Percentiles rank a stretch among this genome's conserved stretches.
phyloP scores from a whole-genome alignment of 2,113 vertebrate genomes.

The Gambusia holbrooki region DNA sequence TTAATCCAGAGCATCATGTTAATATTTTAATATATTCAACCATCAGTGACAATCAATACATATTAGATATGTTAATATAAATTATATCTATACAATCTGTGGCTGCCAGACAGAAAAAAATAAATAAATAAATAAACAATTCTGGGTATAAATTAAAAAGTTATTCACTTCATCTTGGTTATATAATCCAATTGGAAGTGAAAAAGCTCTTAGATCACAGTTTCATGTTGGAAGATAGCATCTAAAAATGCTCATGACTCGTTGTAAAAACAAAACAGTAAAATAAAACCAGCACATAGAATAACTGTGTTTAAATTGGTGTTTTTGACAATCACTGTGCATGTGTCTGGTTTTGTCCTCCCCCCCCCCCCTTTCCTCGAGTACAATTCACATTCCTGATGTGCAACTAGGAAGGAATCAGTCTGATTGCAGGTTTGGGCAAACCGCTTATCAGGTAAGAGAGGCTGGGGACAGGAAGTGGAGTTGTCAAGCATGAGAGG shows the following conservation, averaged over 20 bases:
- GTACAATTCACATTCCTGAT: slow-evolving; percentile 38
- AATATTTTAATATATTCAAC: background rate
- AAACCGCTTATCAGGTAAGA: slow-evolving; percentile 60
- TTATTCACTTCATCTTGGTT: slow-evolving; percentile 62
- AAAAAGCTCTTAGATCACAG: slow-evolving; percentile 53
- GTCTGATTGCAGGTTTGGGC: slow-evolving; percentile 35
- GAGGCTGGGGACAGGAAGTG: slow-evolving; percentile 46
- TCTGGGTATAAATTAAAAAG: slow-evolving; percentile 46
- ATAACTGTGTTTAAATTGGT: background rate
- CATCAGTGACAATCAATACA: slow-evolving; percentile 2
- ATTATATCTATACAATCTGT: slow-evolving; percentile 29
- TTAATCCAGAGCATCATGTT: too few species aligned
- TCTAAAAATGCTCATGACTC: slow-evolving; percentile 47
- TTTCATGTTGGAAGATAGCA: slow-evolving; percentile 17
- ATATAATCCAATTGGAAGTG: slow-evolving; percentile 48
- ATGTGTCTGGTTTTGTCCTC: background rate
- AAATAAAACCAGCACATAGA: background rate
- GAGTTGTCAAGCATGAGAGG: background rate
- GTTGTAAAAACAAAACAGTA: slow-evolving; percentile 41
- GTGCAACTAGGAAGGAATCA: slow-evolving; percentile 35
- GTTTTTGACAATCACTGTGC: background rate
- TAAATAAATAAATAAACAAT: too few species aligned
- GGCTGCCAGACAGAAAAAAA: slow-evolving; percentile 23
- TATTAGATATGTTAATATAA: slow-evolving; percentile 14
- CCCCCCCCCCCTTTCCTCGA: background rate